phyloP scores from a whole-genome alignment of 2,797 vertebrate genomes.

The Triplophysa yarkandensis region DNA sequence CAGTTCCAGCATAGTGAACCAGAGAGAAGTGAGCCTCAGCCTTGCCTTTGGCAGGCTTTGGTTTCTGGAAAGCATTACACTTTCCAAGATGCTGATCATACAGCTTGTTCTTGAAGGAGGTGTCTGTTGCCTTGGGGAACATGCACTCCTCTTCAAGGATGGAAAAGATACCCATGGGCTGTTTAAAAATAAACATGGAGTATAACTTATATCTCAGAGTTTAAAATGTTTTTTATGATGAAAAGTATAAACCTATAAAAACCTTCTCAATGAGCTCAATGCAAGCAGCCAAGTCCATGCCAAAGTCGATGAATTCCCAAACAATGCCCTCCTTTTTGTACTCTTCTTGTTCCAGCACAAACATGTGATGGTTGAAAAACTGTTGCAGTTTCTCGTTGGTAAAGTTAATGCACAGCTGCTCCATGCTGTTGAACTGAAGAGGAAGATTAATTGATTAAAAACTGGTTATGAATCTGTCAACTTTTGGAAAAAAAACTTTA shows the following conservation, averaged over 20 bases:
- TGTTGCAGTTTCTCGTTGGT: conserved; percentile 80
- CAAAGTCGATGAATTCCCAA: conserved; percentile 64
- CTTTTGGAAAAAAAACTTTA: background rate
- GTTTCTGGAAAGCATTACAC: conserved; percentile 72
- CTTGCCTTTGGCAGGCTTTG: conserved; percentile 71
- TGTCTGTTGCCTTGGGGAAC: conserved; percentile 85
- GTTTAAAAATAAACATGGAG: background rate
- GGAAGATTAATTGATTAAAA: background rate
- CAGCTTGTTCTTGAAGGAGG: conserved; percentile 74
- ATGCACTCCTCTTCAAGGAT: conserved; percentile 90
- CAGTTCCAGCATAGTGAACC: conserved; percentile 72
- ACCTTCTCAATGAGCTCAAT: conserved; percentile 68
- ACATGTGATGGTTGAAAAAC: conserved; percentile 73
- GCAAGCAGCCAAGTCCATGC: conserved; percentile 61
- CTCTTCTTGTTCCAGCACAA: conserved; percentile 78
- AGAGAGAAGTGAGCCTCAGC: conserved; percentile 75
- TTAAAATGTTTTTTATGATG: background rate
- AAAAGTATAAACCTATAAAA: background rate
- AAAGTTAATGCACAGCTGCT: conserved; percentile 80
- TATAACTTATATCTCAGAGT: background rate
- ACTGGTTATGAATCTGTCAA: conserved; percentile 42
- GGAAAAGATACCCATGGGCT: conserved; percentile 86
- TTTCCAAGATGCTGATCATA: conserved; percentile 80
- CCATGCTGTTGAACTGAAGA: conserved; percentile 68
- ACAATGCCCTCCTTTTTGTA: conserved; percentile 78